Percentiles rank a stretch among this genome's conserved stretches.
phyloP scores from a whole-genome alignment of 2,888 invertebrate species.

The Priocnemis perturbator region DNA sequence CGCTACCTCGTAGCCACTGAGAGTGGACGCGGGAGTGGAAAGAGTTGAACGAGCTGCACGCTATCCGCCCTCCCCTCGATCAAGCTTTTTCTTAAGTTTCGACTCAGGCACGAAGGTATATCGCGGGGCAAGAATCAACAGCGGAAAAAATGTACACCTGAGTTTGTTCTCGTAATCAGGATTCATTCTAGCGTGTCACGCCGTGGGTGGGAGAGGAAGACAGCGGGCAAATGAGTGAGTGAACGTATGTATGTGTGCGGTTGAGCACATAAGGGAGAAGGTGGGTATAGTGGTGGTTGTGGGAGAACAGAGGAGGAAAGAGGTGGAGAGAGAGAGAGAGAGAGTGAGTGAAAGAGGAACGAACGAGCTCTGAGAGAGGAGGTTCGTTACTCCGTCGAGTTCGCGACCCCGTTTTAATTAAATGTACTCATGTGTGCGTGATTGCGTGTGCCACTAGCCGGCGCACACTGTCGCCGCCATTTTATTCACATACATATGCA shows the following conservation, averaged over 20 bases:
- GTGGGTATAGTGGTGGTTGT: too few relatives aligned
- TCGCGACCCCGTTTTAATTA: slow-evolving; percentile 47
- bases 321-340: too few relatives aligned
- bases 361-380: slow-evolving; percentile 3
- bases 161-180: slow-evolving; percentile 8
- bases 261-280: too few relatives aligned
- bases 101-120: too few relatives aligned
- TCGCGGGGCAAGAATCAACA: too few relatives aligned
- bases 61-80: too few relatives aligned
- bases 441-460: slow-evolving; percentile 27
- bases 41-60: too few relatives aligned
- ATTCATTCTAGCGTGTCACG: slow-evolving; percentile 8
- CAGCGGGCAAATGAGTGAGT: neutral
- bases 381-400: slow-evolving; percentile 35
- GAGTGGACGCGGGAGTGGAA: too few relatives aligned
- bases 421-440: slow-evolving; percentile 26
- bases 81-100: too few relatives aligned
- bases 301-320: too few relatives aligned
- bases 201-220: neutral
- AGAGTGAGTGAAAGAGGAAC: neutral
- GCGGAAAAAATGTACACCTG: neutral
- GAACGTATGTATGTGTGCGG: too few relatives aligned
- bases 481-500: neutral
- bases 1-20: too few relatives aligned
- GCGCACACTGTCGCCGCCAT: neutral